Evolutionary conservation across 2,888 invertebrate genomes (phyloP), one percentile per base, ranked within the genome.

Genomic region (Phlogophora meticulosa): DNA sequence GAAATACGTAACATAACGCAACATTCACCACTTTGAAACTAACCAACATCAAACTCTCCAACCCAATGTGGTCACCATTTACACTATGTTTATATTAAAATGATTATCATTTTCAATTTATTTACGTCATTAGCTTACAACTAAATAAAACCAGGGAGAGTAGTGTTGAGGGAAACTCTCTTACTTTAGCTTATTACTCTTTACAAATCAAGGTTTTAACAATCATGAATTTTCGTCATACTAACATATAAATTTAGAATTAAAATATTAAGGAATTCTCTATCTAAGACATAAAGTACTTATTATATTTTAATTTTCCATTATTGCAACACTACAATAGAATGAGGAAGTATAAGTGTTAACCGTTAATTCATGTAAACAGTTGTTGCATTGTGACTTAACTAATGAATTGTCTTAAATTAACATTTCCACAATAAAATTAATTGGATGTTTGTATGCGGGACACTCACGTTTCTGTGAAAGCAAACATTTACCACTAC

Each of bases 311-410:
- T 52, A 17, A 48, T 65, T 24, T 32, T 22, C 15, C 48, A 51
- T 43, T 52, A 28, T 68, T n/a, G 40, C 56, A 66, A 78, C 40
- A 63, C 72, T 63, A 73, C 59, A 79, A 79, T 76, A 62, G 70
- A 79, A 76, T 69, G 61, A 78, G 67, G 62, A 58, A 36, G 17
- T 59, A 61, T 76, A 52, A 46, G 43, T 76, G 55, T 69, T 68
- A 78, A 72, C 68, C 49, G 63, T 80, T 80, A 69, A 73, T 76
- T 80, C 34, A 68, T 64, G 43, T 76, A 73, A 81, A 81, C 69
- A 81, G 43, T 60, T 20, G 51, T 78, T 74, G 73, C 73, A 78
- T 81, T 81, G 68, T 69, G 73, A 76, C 81, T 81, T 81, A 81
- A 76, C 78, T 65, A 72, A 68, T 67, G 66, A 64, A 64, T 64